A percentile compares a stretch with the other conserved stretches of the same genome.
These are phyloP conservation scores for Plectropomus leopardus DNA, from an alignment of 2,113 vertebrate species.

Conservation along the genomic window DNA sequence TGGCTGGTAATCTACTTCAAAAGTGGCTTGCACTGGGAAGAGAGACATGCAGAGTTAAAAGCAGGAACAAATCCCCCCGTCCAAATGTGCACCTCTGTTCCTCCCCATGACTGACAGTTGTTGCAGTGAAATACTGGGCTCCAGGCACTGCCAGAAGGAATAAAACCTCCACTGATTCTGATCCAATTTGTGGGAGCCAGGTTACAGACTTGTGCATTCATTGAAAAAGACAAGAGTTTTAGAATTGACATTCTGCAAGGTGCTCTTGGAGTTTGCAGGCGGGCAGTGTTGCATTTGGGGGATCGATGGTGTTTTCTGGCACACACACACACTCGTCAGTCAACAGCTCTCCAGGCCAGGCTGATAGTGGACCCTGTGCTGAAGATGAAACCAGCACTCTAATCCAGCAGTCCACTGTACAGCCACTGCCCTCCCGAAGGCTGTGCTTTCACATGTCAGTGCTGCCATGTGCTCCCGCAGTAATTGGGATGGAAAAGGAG, in stretches of 20 bases:
- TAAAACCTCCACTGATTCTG: slow-evolving; percentile 76
- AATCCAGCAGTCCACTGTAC: slow-evolving; percentile 43
- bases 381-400: slow-evolving; percentile 56
- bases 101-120: slow-evolving; percentile 70
- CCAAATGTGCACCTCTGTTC: slow-evolving; percentile 61
- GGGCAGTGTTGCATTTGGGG: slow-evolving; percentile 58
- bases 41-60: slow-evolving; percentile 69
- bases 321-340: slow-evolving; percentile 43
- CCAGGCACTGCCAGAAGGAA: slow-evolving; percentile 74
- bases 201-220: slow-evolving; percentile 70
- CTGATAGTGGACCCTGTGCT: slow-evolving; percentile 29
- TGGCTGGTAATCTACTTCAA: slow-evolving; percentile 66
- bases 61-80: slow-evolving; percentile 60
- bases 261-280: slow-evolving; percentile 42
- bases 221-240: slow-evolving; percentile 71
- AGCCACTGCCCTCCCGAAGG: slow-evolving; percentile 39
- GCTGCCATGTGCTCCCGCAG: slow-evolving; percentile 4
- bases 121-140: slow-evolving; percentile 66
- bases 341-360: slow-evolving; percentile 20
- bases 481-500: slow-evolving; percentile 61
- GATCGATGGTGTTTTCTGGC: slow-evolving; percentile 72
- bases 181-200: slow-evolving; percentile 75
- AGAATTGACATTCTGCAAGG: slow-evolving; percentile 74
- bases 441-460: slow-evolving; percentile 37
- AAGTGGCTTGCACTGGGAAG: slow-evolving; percentile 49